A percentile compares a stretch with the other conserved stretches of the same genome.
Conservation (phyloP, 2,888 invertebrate genomes). For the Aphodius granarius region DNA sequence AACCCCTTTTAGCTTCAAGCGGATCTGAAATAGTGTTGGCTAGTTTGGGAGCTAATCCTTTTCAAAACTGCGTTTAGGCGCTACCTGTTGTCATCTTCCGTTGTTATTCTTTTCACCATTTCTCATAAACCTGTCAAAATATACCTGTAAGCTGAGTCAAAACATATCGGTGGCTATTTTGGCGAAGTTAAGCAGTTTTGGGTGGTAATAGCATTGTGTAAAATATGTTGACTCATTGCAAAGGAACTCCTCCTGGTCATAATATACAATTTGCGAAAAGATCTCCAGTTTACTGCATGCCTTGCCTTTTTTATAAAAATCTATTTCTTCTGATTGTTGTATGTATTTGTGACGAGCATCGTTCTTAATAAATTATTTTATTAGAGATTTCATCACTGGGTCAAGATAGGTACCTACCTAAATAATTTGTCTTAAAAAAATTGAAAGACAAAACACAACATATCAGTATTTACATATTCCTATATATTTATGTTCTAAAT, state of each 20-base stretch:
- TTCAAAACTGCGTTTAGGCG: background rate
- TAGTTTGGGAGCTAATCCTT: background rate
- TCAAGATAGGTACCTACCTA: background rate
- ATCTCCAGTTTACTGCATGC: background rate
- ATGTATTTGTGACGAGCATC: too few species aligned
- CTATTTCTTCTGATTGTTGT: too few species aligned
- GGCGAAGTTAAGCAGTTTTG: background rate
- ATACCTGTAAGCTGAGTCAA: background rate
- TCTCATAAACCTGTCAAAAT: background rate
- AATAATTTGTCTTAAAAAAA: too few species aligned
- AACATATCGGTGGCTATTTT: background rate
- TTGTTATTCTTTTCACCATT: background rate
- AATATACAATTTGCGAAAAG: background rate
- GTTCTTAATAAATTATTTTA: too few species aligned
- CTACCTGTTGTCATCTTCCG: background rate
- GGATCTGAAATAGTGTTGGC: background rate
- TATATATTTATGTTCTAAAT: background rate
- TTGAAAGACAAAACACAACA: background rate
- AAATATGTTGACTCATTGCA: background rate
- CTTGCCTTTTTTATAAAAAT: too few species aligned
- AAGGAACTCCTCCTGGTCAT: background rate
- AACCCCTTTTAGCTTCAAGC: background rate
- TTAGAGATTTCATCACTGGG: background rate
- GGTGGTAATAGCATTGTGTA: background rate
- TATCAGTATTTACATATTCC: background rate